A percentile compares a stretch with the other conserved stretches of the same genome.
Evolutionary conservation across 2,113 vertebrate species (phyloP).

Genomic region (Mola mola): DNA sequence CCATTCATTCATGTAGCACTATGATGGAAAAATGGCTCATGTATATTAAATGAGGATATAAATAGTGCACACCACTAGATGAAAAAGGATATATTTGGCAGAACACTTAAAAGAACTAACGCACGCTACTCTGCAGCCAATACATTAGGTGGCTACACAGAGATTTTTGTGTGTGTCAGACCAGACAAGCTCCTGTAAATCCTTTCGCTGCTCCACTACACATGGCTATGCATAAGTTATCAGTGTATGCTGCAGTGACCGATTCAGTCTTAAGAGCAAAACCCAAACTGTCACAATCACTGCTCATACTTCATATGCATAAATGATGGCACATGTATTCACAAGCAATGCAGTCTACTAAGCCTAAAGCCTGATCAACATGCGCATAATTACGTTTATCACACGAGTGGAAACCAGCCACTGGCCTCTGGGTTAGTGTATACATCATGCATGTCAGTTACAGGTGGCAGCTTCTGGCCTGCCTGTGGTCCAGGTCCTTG

Average conservation of each 20-base stretch:
- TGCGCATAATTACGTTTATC: constrained; percentile 27
- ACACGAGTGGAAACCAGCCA: constrained; percentile 38
- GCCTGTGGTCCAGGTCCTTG: constrained; percentile 63
- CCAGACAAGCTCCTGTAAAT: constrained; percentile 35
- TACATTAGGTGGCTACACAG: constrained; percentile 32
- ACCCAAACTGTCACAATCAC: constrained; percentile 19
- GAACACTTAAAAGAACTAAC: constrained; percentile 42
- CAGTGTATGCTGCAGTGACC: constrained; percentile 70
- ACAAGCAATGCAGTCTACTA: constrained; percentile 20
- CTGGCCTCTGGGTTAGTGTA: constrained; percentile 45
- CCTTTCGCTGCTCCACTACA: constrained; percentile 50
- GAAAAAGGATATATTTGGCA: constrained; percentile 53
- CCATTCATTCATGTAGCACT: constrained; percentile 67
- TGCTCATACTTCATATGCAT: constrained; percentile 22
- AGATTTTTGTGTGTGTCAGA: constrained; percentile 24
- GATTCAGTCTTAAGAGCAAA: constrained; percentile 34
- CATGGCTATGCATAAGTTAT: constrained; percentile 71
- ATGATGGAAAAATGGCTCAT: constrained; percentile 67
- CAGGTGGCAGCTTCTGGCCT: constrained; percentile 74
- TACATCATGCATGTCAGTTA: constrained; percentile 68
- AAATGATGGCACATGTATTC: constrained; percentile 31
- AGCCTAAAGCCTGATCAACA: constrained; percentile 24
- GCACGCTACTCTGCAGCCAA: constrained; percentile 12
- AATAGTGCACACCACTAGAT: constrained; percentile 66
- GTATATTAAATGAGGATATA: constrained; percentile 78